Conservation (phyloP, 2,113 vertebrate species). For the Sitta europaea region DNA sequence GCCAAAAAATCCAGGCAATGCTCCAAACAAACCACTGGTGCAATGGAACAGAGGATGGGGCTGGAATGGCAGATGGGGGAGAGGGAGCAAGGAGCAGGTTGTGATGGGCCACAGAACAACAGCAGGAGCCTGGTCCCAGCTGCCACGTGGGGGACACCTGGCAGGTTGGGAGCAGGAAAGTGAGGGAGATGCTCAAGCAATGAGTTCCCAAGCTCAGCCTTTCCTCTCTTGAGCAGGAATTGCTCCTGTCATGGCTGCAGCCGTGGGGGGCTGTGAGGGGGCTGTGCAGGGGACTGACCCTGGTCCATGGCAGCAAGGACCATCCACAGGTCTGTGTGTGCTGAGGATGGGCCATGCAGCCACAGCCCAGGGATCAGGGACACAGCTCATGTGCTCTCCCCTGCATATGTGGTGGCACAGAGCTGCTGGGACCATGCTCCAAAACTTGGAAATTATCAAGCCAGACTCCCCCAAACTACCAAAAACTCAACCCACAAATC, state of each 20-base stretch:
- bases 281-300: background rate
- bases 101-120: accelerated
- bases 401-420: accelerated
- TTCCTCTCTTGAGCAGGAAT: background rate
- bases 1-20: background rate
- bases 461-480: background rate
- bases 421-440: background rate
- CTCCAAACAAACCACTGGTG: background rate
- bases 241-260: background rate
- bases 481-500: accelerated
- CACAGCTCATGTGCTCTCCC: accelerated
- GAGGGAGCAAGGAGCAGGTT: background rate
- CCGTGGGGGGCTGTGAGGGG: background rate
- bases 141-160: accelerated
- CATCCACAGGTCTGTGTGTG: accelerated
- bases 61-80: background rate
- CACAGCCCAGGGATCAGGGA: background rate
- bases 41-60: too few species aligned
- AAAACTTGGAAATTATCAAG: background rate
- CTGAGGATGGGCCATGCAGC: accelerated
- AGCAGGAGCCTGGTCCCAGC: background rate
- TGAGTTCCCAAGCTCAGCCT: background rate
- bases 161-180: background rate
- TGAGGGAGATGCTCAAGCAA: background rate
- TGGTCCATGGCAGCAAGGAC: background rate